Evolutionary conservation across 2,797 vertebrate species (phyloP), one percentile per base, ranked within the genome.

Genomic region (Columba guinea): DNA sequence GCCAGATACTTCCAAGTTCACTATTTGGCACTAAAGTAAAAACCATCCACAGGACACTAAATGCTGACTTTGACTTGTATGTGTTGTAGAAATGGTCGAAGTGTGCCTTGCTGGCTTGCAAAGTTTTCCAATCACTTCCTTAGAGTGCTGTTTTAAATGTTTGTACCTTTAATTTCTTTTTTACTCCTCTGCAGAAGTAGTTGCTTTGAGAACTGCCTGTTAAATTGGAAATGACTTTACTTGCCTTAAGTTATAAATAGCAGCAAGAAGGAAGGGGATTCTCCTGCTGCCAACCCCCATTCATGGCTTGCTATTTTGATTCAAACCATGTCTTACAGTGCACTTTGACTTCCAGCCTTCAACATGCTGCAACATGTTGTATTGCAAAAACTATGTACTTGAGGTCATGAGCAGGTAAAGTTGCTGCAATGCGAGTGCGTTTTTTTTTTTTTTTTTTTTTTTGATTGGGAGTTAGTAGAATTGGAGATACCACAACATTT

Each of bases 251-350:
- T 53, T 95, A 87, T 56, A 92, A 93, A 93, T 83, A 93, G 71
- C 46, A 80, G 30, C 48, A 17, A 49, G 83, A 69, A 34, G 37
- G 63, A 84, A 82, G 68, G 87, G 64, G 78, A 77, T 95, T 92
- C 58, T 78, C 81, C 68, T 87, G 49, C 75, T 92, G 75, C 83
- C 62, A 64, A 74, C 10, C 13, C 41, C 56, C 71, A 83, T 95
- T 96, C 84, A 80, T 62, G 58, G 41, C 58, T 77, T 95, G 84
- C 92, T 94, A 24, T 89, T 95, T 92, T 20, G 34, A 71, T 87
- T 80, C 34, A 76, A 77, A 69, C 67, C 5, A 1, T 37, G 56
- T 59, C 67, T 87, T 82, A 34, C 17, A 67, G 11, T 60, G 23
- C 26, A 5, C n/a, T 90, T 58, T 81, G 76, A 83, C 49, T 92